Percentiles rank a stretch among this genome's conserved stretches.
These are phyloP conservation scores for Bos indicus DNA, from an alignment of 2,113 vertebrate genomes.

Conservation along the genomic window DNA sequence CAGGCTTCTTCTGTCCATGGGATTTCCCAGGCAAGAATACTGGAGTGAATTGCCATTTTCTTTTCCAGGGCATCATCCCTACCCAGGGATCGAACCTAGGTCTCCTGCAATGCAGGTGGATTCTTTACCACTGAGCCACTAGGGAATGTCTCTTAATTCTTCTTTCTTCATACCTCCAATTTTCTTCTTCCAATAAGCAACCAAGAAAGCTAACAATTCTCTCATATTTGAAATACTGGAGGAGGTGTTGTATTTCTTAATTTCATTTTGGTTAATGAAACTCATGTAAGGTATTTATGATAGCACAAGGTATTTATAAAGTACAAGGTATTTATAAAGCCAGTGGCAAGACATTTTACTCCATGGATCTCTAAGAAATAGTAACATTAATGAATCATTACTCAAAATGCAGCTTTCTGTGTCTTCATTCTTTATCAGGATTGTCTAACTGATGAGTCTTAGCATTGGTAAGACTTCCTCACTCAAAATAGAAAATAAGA, in stretches of 20 bases:
- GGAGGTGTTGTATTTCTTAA: neutral
- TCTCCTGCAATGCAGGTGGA: neutral
- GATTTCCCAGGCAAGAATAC: neutral
- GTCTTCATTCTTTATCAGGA: neutral
- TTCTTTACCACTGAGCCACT: neutral
- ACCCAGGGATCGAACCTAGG: neutral
- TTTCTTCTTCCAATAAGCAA: neutral
- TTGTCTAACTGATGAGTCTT: neutral
- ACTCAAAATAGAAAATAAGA: neutral
- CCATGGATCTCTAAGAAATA: neutral
- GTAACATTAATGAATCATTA: neutral
- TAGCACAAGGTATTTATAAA: neutral
- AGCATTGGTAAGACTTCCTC: neutral
- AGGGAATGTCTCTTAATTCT: neutral
- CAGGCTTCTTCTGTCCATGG: neutral
- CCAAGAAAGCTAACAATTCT: neutral
- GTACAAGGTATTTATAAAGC: neutral
- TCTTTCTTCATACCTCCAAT: neutral
- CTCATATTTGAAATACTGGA: neutral
- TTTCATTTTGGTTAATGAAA: neutral
- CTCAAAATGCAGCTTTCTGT: neutral
- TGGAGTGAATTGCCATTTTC: neutral
- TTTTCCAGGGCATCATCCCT: neutral
- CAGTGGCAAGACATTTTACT: neutral
- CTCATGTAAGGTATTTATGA: neutral